Conservation (phyloP, 2,888 invertebrate species). For the Andrena minutula region DNA sequence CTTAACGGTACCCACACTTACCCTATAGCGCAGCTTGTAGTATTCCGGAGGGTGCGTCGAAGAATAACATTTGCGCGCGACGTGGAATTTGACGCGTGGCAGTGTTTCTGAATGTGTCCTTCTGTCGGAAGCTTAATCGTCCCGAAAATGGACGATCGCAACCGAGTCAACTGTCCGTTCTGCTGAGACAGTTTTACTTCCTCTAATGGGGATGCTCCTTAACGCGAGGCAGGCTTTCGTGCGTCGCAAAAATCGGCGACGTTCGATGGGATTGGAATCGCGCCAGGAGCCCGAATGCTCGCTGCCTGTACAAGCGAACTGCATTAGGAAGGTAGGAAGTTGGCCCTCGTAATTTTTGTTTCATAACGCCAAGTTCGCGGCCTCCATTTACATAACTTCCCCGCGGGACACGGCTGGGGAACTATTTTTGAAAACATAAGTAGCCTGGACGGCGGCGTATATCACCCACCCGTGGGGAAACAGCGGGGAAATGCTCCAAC, state of each 20-base stretch:
- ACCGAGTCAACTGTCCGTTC: background rate
- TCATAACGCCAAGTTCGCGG: constrained; percentile 42
- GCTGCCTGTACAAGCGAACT: constrained; percentile 43
- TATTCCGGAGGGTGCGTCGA: constrained; percentile 18
- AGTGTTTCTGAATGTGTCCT: constrained; percentile 8
- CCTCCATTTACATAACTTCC: constrained; percentile 49
- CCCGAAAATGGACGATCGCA: background rate
- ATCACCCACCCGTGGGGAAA: background rate
- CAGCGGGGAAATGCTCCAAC: background rate
- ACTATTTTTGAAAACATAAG: constrained; percentile 40
- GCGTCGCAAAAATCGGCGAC: constrained; percentile 22
- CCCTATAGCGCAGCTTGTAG: constrained; percentile 8
- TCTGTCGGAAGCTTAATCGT: background rate
- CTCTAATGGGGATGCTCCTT: constrained; percentile 1
- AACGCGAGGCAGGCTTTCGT: constrained; percentile 2
- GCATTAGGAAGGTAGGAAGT: constrained; percentile 55
- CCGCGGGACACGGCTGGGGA: background rate
- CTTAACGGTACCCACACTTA: too few species aligned
- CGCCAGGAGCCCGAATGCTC: constrained; percentile 27
- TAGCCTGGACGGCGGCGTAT: background rate
- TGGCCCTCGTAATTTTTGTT: constrained; percentile 54
- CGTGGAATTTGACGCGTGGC: background rate
- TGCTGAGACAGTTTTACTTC: background rate
- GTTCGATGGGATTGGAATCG: constrained; percentile 25
- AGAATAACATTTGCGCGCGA: constrained; percentile 6